phyloP scores from a whole-genome alignment of 1,140 invertebrate genomes.

The Lucilia cuprina region DNA sequence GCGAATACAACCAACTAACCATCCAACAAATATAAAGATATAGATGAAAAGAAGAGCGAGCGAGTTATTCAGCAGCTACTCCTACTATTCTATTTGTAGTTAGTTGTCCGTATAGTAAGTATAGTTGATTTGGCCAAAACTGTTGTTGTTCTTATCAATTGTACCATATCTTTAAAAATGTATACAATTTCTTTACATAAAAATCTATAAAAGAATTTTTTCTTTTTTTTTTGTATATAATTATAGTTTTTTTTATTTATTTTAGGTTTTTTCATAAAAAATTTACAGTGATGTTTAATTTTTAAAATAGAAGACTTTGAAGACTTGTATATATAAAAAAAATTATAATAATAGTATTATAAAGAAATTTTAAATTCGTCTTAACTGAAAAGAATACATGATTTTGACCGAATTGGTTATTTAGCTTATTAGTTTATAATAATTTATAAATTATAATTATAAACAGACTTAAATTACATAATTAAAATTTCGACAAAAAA shows the following conservation, averaged over 20 bases:
- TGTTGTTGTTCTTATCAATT: slow-evolving; percentile 3
- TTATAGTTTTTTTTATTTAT: neutral
- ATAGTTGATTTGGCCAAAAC: neutral
- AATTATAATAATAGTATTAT: neutral
- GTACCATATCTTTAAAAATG: neutral
- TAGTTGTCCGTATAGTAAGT: neutral
- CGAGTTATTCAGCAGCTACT: slow-evolving; percentile 3
- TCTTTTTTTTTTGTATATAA: neutral
- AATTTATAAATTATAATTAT: neutral
- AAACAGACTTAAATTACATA: neutral
- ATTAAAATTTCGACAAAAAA: slow-evolving; percentile 12
- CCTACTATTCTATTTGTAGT: neutral
- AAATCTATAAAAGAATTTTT: neutral
- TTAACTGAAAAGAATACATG: neutral
- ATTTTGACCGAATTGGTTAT: neutral
- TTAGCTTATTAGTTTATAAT: neutral
- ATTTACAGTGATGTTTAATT: slow-evolving; percentile 26
- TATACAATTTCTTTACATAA: slow-evolving; percentile 16
- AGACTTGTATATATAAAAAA: neutral
- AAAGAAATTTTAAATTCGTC: slow-evolving; percentile 18
- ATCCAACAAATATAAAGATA: neutral
- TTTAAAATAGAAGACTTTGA: neutral
- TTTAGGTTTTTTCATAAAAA: slow-evolving; percentile 15
- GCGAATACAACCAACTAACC: neutral
- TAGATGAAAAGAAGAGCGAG: neutral